Evolutionary conservation across 1,140 invertebrate genomes (phyloP), one percentile per base, ranked within the genome.

Genomic region (Drosophila kepulauana): DNA sequence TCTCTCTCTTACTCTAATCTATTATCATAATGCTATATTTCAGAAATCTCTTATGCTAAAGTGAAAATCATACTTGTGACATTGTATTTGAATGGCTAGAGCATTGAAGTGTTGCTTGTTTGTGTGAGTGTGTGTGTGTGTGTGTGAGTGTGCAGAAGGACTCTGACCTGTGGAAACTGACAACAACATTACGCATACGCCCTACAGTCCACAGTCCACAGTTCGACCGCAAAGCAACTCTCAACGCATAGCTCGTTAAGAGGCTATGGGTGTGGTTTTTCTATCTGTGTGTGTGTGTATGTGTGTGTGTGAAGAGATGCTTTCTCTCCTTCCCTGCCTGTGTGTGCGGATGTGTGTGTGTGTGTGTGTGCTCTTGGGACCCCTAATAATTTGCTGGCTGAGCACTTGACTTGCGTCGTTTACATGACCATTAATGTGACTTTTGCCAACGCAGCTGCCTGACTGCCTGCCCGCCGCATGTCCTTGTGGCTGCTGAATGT

Each of bases 361-460:
- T 43, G 41, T 25, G 41, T 25, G n/a, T 46, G 16, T 49, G 61
- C 79, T 69, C 45, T 20, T 62, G 75, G 68, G 57, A 67, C 48
- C 16, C 78, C 82, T 81, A 75, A 84, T 81, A 84, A 84, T 85
- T 85, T 81, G 82, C 81, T 82, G 72, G 72, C 76, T 61, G 70
- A 79, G 84, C 82, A 86, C 72, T 78, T 75, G 76, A 78, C 58
- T 75, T 69, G 75, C 71, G 59, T 86, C 85, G 67, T 82, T 85
- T 81, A 82, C 82, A 81, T 87, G 82, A 68, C 76, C 82, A 86
- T 86, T 87, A 87, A 87, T 81, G 72, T 79, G 67, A 87, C 79
- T 87, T 87, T 86, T 87, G 82, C 81, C 71, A 70, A 79, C 82
- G 79, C 66, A 73, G 82, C 79, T 58, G 13, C 28, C 46, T 11